Base-by-base conservation (phyloP, 2,113 vertebrate species). In the Suricata suricatta region DNA sequence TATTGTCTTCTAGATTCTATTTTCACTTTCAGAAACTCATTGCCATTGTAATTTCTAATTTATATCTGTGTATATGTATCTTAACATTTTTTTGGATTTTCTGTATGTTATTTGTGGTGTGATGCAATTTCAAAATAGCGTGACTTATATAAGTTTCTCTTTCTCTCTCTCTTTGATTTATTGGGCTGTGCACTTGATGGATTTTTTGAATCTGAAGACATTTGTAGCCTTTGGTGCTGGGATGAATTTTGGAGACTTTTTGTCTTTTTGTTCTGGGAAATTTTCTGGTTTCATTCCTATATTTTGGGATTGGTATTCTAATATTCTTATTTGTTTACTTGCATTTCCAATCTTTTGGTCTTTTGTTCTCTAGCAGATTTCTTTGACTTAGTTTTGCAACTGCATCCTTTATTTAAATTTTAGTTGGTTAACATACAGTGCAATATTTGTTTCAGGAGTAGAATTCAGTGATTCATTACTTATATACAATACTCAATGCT, bases 141-240 rank as follows among this genome's bases (percentile, higher is more conserved):
- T 52, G 4, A 57, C n/a, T 31, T 76, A 41, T 41, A 17, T 63
- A 81, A 63, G 17, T 8, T 38, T 44, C 50, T 52, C 50, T 52
- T 44, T 54, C 38, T 33, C 17, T 31, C 47, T 60, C 57, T 60
- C 57, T 60, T 3, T 60, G 54, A 68, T 83, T 69, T 9, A n/a
- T 54, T 33, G 27, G n/a, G 5, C 33, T 87, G 23, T 21, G 19
- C 9, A 63, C 16, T 87, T 64, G 63, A 17, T 71, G 33, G 60
- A 31, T 19, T 94, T 33, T 90, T 93, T 66, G 54, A 60, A 87
- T 95, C 50, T 93, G 16, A 86, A 91, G 77, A 54, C 74, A 64
- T 69, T 71, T 69, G 8, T 31, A 31, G 27, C 19, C 3, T 90
- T 69, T 83, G 16, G 47, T 87, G 79, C 8, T 91, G 23, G 31